Evolutionary conservation across 1,140 invertebrate species (phyloP), one percentile per base, ranked within the genome.

Genomic region (Neocloeon triangulifer): DNA sequence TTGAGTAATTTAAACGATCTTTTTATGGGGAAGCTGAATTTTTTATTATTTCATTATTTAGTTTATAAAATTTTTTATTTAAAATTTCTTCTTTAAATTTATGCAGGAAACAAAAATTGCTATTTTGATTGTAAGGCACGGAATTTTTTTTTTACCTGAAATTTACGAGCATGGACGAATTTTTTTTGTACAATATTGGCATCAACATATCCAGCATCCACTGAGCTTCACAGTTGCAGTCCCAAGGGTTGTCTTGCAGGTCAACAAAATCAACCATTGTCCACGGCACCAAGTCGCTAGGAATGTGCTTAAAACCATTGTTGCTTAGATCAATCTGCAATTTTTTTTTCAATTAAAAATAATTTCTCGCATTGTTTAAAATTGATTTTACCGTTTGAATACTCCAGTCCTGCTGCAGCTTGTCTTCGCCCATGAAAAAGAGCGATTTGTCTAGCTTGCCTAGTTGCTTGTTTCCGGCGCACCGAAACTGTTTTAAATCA

Each of bases 181-280:
- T 46, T 4, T 37, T 43, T 4, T 39, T 36, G 27, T 56, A 56
- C 0, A 64, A 46, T 10, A 57, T 47, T 1, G 59, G 55, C 6
- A 67, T 58, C 17, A 73, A 43, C 8, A 53, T 52, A 18, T 62
- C 57, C 0, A 79, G 65, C 49, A 80, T 58, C 61, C 70, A 72
- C 44, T 72, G 65, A 39, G 75, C 78, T 25, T 66, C 57, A 40
- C 65, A 71, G 47, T 79, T 73, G 43, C 77, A 82, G 18, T 59
- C 52, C 70, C 64, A 82, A 1, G 69, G 64, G 47, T 82, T 82
- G 30, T 61, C 59, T 21, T 55, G 55, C 10, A 80, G 52, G 40
- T 73, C 64, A 19, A 80, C 41, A 30, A 56, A 51, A 14, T 61
- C 49, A 8, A 80, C 44, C 14, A 53, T 50, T 39, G 76, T 68